phyloP scores from a whole-genome alignment of 1,140 invertebrate species.

The Hestina assimilis region DNA sequence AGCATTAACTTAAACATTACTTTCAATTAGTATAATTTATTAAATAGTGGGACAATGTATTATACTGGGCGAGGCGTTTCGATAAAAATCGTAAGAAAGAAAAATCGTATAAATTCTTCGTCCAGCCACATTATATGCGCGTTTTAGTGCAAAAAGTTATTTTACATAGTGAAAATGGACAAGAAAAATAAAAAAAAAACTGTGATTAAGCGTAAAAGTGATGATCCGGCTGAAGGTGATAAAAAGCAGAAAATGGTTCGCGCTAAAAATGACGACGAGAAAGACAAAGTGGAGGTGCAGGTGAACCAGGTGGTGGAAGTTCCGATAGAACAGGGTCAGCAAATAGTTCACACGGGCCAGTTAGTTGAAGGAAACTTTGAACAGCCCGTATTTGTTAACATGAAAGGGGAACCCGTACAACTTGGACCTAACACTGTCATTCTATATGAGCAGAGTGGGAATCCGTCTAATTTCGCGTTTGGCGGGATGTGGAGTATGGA shows the following conservation, averaged over 20 bases:
- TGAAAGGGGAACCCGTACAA: constrained; percentile 72
- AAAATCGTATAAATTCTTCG: constrained; percentile 34
- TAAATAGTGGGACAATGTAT: constrained; percentile 40
- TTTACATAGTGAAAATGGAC: constrained; percentile 63
- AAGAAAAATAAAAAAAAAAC: constrained; percentile 76
- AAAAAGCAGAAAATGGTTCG: constrained; percentile 65
- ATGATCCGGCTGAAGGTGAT: constrained; percentile 56
- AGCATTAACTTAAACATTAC: constrained; percentile 21
- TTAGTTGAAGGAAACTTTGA: constrained; percentile 70
- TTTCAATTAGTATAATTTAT: constrained; percentile 14
- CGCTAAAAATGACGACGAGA: constrained; percentile 56
- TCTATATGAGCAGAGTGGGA: constrained; percentile 70
- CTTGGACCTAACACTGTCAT: constrained; percentile 74
- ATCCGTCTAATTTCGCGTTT: constrained; percentile 70
- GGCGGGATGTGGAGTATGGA: constrained; percentile 76
- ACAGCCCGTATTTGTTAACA: constrained; percentile 72
- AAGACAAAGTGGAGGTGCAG: constrained; percentile 60
- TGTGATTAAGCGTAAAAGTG: constrained; percentile 74
- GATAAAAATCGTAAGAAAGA: constrained; percentile 12
- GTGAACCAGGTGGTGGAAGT: constrained; percentile 71
- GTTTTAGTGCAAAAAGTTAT: constrained; percentile 32
- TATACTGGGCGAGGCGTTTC: constrained; percentile 45
- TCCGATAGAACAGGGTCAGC: constrained; percentile 66
- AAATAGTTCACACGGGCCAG: constrained; percentile 71
- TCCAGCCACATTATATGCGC: constrained; percentile 32